Conservation (phyloP, 2,888 invertebrate genomes). For the Sisyra nigra region DNA sequence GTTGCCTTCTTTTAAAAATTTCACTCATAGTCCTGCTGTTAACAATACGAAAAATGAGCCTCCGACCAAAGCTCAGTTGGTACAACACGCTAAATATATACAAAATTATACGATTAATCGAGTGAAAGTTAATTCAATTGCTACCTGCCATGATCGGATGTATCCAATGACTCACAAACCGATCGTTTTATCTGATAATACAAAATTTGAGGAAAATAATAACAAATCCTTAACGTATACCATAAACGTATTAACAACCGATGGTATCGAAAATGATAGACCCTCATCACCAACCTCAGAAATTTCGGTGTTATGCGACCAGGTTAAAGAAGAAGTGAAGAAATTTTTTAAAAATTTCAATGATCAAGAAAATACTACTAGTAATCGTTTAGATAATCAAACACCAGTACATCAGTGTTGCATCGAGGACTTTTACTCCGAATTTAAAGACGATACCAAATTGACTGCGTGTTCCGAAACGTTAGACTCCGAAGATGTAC, state of each 20-base stretch:
- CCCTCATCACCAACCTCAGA: too few relatives aligned
- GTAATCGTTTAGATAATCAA: not conserved
- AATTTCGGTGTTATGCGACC: too few relatives aligned
- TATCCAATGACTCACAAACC: constrained; percentile 23
- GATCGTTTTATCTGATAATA: constrained; percentile 15
- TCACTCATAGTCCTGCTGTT: not conserved
- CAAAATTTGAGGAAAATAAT: not conserved
- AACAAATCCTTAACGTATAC: not conserved
- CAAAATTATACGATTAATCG: constrained; percentile 22
- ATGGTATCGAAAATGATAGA: too few relatives aligned
- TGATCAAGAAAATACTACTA: not conserved
- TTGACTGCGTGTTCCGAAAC: too few relatives aligned
- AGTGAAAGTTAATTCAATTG: constrained; percentile 17
- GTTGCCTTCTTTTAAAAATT: not conserved
- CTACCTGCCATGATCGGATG: constrained; percentile 18
- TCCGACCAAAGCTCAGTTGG: constrained; percentile 8
- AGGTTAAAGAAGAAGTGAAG: not conserved
- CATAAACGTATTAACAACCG: not conserved
- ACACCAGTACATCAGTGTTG: too few relatives aligned
- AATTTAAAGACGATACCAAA: too few relatives aligned
- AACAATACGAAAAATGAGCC: not conserved
- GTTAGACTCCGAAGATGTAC: too few relatives aligned
- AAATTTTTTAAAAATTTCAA: constrained; percentile 5
- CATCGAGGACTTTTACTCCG: too few relatives aligned
- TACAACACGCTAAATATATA: constrained; percentile 15